phyloP scores from a whole-genome alignment of 1,140 invertebrate genomes.

The Thaumatotibia leucotreta region DNA sequence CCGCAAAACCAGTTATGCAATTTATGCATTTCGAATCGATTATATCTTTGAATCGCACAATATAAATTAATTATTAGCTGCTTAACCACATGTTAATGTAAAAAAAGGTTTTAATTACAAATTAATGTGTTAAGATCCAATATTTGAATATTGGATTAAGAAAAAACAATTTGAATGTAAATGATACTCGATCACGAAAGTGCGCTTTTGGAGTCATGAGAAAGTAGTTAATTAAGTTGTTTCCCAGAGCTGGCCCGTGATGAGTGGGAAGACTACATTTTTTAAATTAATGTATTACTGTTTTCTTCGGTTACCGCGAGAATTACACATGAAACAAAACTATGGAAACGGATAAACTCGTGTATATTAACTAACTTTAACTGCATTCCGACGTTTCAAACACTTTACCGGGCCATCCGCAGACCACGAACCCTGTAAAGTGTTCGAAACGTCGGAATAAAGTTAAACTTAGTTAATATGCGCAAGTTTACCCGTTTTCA shows the following conservation, averaged over 20 bases:
- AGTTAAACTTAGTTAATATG: too few species aligned
- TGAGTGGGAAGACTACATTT: neutral
- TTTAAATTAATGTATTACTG: neutral
- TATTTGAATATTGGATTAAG: constrained; percentile 12
- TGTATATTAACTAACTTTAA: too few species aligned
- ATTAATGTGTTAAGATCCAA: constrained; percentile 2
- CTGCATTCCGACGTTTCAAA: too few species aligned
- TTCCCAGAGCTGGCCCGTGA: constrained; percentile 3
- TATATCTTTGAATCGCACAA: neutral
- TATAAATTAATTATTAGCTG: constrained; percentile 5
- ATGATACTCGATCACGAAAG: constrained; percentile 22
- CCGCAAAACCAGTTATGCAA: neutral
- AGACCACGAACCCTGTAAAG: too few species aligned
- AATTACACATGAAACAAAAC: too few species aligned
- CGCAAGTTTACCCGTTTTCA: too few species aligned
- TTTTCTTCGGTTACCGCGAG: too few species aligned
- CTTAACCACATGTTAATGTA: neutral
- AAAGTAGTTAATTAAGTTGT: constrained; percentile 22
- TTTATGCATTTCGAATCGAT: neutral
- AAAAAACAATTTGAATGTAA: constrained; percentile 22
- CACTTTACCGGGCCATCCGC: too few species aligned
- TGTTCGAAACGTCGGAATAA: too few species aligned
- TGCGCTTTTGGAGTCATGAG: constrained; percentile 16
- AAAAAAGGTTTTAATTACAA: neutral
- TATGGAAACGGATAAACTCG: too few species aligned